phyloP scores from a whole-genome alignment of 2,888 invertebrate genomes.

The Drosophila algonquin region DNA sequence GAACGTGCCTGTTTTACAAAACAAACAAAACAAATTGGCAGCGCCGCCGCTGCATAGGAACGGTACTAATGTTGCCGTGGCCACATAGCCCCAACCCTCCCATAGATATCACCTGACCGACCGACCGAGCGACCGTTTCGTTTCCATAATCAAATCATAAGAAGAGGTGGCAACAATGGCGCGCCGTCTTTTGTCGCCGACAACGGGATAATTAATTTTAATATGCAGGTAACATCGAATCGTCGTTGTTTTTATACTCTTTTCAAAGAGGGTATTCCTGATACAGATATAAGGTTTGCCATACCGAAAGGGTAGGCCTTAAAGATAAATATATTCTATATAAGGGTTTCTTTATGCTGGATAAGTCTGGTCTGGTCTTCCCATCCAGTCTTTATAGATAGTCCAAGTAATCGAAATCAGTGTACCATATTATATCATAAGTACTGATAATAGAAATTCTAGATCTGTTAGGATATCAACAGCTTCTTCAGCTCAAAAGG shows the following conservation, averaged over 20 bases:
- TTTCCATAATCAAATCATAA: constrained; percentile 61
- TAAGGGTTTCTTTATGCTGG: no score
- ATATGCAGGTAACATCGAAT: constrained; percentile 40
- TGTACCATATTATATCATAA: no score
- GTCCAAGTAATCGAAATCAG: no score
- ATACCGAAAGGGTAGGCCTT: neutral
- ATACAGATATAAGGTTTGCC: neutral
- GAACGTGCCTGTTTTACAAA: constrained; percentile 77
- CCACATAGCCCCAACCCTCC: constrained; percentile 11
- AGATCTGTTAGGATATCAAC: neutral
- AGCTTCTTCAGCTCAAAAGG: neutral
- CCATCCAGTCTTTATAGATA: no score
- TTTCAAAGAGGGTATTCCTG: neutral
- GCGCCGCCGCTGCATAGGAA: constrained; percentile 4
- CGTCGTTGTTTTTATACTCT: constrained; percentile 1
- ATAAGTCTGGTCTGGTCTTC: no score
- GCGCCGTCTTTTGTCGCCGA: constrained; percentile 42
- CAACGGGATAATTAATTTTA: constrained; percentile 51
- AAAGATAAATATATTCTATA: neutral
- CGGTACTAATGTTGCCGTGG: constrained; percentile 75
- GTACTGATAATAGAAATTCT: neutral
- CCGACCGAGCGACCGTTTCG: constrained; percentile 16
- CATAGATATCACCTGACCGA: neutral
- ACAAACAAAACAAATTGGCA: constrained; percentile 64
- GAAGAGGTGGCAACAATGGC: constrained; percentile 59